These are phyloP conservation scores for Metacarcinus magister DNA, from an alignment of 2,888 invertebrate species.

Conservation along the genomic window DNA sequence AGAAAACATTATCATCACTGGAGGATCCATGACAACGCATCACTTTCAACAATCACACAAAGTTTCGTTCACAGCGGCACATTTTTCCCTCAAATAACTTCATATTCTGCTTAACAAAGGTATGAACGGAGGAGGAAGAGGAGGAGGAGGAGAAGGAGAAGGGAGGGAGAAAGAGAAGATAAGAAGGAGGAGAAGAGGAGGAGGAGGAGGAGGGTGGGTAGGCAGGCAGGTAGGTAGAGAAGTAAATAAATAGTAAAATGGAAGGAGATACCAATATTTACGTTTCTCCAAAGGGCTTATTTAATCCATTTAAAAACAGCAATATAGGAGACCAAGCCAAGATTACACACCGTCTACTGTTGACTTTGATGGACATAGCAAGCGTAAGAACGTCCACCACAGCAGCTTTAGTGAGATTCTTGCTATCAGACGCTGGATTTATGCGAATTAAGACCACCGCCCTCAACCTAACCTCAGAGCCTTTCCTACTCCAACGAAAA, in stretches of 20 bases:
- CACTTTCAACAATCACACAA: neutral
- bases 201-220: too few relatives aligned
- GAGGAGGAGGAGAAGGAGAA: neutral
- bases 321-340: neutral
- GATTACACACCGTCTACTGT: neutral
- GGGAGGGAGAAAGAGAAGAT: neutral
- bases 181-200: neutral
- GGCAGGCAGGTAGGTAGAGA: too few relatives aligned
- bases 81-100: neutral
- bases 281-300: neutral
- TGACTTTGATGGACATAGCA: neutral
- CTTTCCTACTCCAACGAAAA: neutral
- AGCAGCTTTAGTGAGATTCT: neutral
- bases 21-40: neutral
- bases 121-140: neutral
- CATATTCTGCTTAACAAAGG: neutral
- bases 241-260: too few relatives aligned
- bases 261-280: neutral
- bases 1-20: neutral
- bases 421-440: neutral
- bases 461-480: neutral
- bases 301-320: neutral
- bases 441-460: slow-evolving; percentile 28
- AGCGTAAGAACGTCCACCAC: neutral
- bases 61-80: neutral